Percentiles rank a stretch among this genome's conserved stretches.
Conservation (phyloP, 2,113 vertebrate species). For the Sigmodon hispidus region DNA sequence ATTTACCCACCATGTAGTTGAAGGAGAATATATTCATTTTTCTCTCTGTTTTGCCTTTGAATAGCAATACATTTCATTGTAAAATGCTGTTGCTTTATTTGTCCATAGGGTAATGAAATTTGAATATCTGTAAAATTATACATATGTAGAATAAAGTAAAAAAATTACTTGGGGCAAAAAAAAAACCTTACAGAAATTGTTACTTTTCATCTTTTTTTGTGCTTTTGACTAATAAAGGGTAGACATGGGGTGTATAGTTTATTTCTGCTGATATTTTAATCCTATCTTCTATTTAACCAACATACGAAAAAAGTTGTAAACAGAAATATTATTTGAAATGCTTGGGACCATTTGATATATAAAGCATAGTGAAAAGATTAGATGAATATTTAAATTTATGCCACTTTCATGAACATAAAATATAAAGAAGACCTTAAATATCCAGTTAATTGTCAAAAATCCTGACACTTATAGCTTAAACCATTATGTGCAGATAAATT, state of each 20-base stretch:
- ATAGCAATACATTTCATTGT: conserved; percentile 4
- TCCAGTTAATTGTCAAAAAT: background rate
- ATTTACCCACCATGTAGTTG: conserved; percentile 5
- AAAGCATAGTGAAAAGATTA: background rate
- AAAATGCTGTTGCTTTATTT: conserved; percentile 1
- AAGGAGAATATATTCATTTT: conserved; percentile 47
- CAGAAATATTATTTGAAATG: background rate
- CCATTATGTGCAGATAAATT: background rate
- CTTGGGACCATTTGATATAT: background rate
- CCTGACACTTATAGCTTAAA: background rate
- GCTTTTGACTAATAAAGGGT: background rate
- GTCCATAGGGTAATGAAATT: conserved; percentile 34
- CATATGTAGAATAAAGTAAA: background rate
- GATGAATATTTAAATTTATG: background rate
- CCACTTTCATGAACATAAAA: background rate
- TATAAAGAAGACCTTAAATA: background rate
- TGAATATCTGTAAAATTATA: conserved; percentile 43
- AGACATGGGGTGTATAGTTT: background rate
- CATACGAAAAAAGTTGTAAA: background rate
- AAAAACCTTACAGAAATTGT: background rate
- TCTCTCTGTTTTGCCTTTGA: background rate
- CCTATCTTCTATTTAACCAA: background rate
- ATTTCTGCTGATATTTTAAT: background rate
- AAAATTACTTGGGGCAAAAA: background rate
- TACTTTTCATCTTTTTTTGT: background rate